Percentiles rank a stretch among this genome's conserved stretches.
These are phyloP conservation scores for Anastatus disparis DNA, from an alignment of 1,140 invertebrate genomes.

Conservation along the genomic window DNA sequence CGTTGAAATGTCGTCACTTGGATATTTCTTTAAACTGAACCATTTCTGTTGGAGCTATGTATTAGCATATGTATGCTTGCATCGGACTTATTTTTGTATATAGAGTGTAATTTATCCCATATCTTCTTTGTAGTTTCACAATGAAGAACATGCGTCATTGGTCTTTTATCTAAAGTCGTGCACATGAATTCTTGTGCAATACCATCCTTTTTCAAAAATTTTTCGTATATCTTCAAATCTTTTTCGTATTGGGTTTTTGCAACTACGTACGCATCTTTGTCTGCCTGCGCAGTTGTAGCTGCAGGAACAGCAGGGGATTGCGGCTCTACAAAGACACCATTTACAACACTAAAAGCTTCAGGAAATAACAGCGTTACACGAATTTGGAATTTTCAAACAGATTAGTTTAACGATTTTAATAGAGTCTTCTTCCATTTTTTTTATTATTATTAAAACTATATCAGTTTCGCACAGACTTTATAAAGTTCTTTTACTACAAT, in stretches of 20 bases:
- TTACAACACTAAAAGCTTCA: constrained; percentile 29
- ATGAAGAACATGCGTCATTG: constrained; percentile 52
- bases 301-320: background rate
- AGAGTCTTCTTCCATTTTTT: no score
- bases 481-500: no score
- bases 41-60: constrained; percentile 54
- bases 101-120: no score
- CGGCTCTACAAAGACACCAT: constrained; percentile 9
- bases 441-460: no score
- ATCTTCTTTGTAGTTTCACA: constrained; percentile 52
- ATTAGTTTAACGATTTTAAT: no score
- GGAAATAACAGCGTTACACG: constrained; percentile 28
- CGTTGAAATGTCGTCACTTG: constrained; percentile 27
- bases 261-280: background rate
- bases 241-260: constrained; percentile 1
- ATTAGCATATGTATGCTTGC: constrained; percentile 53
- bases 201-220: constrained; percentile 40
- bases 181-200: constrained; percentile 47
- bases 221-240: no score
- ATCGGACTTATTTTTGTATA: constrained; percentile 56
- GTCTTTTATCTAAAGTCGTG: constrained; percentile 43
- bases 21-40: constrained; percentile 45
- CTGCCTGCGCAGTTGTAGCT: no score
- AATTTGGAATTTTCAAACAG: constrained; percentile 43
- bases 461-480: no score